phyloP scores from a whole-genome alignment of 2,797 vertebrate genomes.

The Linurgus olivaceus region DNA sequence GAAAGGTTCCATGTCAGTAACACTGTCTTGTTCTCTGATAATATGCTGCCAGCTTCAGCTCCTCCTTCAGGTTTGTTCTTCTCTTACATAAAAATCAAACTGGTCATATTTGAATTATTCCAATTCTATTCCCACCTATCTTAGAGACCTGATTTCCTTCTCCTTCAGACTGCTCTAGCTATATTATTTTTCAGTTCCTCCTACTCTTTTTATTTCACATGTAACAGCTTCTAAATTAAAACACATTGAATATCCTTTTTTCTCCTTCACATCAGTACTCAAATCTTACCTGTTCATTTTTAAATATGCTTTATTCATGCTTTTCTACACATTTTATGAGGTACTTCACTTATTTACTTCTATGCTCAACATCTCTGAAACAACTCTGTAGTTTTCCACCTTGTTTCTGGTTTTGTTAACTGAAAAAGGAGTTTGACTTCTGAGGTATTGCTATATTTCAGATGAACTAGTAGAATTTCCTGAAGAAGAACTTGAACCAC shows the following conservation, averaged over 20 bases:
- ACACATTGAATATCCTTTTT: background rate
- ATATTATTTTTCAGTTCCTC: background rate
- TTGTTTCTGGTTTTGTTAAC: background rate
- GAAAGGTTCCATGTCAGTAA: background rate
- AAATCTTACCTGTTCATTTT: background rate
- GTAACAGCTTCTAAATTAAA: slow-evolving; percentile 33
- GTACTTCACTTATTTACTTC: background rate
- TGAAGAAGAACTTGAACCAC: background rate
- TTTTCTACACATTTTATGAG: background rate
- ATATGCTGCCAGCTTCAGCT: slow-evolving; percentile 16
- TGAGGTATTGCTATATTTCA: background rate
- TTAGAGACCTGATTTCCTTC: slow-evolving; percentile 13
- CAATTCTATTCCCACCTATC: background rate
- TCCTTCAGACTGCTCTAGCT: background rate
- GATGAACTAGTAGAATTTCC: background rate
- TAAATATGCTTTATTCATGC: background rate
- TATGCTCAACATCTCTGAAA: background rate
- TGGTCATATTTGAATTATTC: slow-evolving; percentile 2
- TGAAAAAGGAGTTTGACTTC: background rate
- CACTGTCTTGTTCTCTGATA: background rate
- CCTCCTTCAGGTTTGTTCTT: slow-evolving; percentile 35
- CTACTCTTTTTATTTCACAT: slow-evolving; percentile 20
- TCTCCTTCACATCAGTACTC: background rate
- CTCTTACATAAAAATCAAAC: slow-evolving; percentile 24
- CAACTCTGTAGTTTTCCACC: background rate